Percentiles rank a stretch among this genome's conserved stretches.
Evolutionary conservation across 2,797 vertebrate genomes (phyloP).

Genomic region (Sylvilagus floridanus): DNA sequence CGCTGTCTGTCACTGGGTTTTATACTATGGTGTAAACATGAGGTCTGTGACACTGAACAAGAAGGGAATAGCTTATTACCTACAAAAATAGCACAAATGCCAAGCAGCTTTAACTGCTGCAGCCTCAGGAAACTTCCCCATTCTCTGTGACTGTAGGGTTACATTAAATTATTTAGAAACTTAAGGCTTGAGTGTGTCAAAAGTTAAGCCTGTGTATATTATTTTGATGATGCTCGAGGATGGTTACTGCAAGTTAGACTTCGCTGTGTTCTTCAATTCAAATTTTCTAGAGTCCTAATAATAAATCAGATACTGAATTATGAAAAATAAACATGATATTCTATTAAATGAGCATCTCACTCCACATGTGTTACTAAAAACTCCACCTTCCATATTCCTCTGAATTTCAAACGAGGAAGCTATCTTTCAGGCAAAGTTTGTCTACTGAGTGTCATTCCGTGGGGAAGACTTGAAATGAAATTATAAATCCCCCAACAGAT

Average conservation of each 20-base stretch:
- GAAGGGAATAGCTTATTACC: constrained; percentile 74
- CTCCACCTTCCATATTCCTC: neutral
- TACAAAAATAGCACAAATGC: constrained; percentile 74
- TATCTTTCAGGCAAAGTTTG: constrained; percentile 41
- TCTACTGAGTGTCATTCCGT: constrained; percentile 49
- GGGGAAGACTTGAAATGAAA: constrained; percentile 63
- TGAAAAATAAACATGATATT: constrained; percentile 36
- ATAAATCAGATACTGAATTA: neutral
- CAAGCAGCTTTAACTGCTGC: constrained; percentile 59
- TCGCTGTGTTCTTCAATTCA: neutral
- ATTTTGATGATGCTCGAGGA: neutral
- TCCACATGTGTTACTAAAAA: constrained; percentile 34
- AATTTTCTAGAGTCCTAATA: neutral
- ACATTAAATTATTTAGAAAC: constrained; percentile 69
- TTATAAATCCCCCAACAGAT: constrained; percentile 64
- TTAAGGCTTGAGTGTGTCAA: constrained; percentile 24
- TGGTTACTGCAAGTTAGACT: constrained; percentile 1
- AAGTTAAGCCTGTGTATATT: neutral
- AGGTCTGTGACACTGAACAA: constrained; percentile 73
- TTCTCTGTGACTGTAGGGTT: constrained; percentile 56
- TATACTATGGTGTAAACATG: constrained; percentile 72
- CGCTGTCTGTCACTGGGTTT: constrained; percentile 72
- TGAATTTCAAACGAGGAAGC: constrained; percentile 70
- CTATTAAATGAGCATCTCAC: constrained; percentile 59
- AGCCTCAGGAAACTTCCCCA: constrained; percentile 61